These are phyloP conservation scores for Epinotia bilunana DNA, from an alignment of 2,888 invertebrate genomes.

Conservation along the genomic window DNA sequence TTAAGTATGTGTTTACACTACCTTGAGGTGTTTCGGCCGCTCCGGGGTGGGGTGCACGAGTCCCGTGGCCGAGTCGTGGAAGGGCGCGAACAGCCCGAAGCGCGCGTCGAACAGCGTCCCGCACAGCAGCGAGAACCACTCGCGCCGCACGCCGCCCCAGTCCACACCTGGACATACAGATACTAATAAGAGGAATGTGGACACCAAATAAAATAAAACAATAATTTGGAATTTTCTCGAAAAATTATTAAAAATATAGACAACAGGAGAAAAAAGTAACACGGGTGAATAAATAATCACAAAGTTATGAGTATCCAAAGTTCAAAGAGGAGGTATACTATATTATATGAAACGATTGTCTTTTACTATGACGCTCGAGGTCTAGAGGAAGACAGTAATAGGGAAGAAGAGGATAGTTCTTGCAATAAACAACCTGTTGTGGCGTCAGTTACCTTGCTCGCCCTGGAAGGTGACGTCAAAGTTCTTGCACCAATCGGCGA, in stretches of 20 bases:
- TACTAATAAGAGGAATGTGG: too few relatives aligned
- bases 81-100: conserved; percentile 92
- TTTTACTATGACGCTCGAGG: too few relatives aligned
- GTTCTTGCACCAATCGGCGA: conserved; percentile 97
- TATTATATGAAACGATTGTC: too few relatives aligned
- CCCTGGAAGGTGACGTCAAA: conserved; percentile 97
- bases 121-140: conserved; percentile 97
- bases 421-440: background rate
- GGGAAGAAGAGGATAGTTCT: background rate
- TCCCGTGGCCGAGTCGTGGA: conserved; percentile 94
- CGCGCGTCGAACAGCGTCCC: conserved; percentile 93
- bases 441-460: conserved; percentile 90
- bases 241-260: too few relatives aligned
- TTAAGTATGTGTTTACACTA: conserved; percentile 44
- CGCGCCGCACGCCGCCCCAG: conserved; percentile 96
- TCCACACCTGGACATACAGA: conserved; percentile 88
- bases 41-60: conserved; percentile 95
- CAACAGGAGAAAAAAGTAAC: too few relatives aligned
- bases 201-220: too few relatives aligned
- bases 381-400: too few relatives aligned
- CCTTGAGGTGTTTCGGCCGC: conserved; percentile 90
- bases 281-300: too few relatives aligned
- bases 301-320: too few relatives aligned
- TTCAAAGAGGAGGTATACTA: too few relatives aligned
- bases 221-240: too few relatives aligned